A percentile compares a stretch with the other conserved stretches of the same genome.
Evolutionary conservation across 1,140 invertebrate genomes (phyloP).

Genomic region (Trichonephila inaurata): DNA sequence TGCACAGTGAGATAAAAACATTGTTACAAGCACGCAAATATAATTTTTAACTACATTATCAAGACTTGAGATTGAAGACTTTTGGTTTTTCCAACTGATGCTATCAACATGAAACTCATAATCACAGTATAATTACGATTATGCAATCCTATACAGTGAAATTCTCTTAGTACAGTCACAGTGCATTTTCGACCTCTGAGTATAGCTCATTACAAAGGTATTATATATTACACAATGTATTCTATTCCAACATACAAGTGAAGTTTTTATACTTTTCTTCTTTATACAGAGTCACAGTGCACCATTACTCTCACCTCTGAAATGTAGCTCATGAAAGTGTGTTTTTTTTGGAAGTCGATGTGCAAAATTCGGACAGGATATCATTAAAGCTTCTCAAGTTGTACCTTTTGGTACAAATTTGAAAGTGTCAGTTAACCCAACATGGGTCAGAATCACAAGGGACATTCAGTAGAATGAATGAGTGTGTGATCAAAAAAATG

Average conservation of each 20-base stretch:
- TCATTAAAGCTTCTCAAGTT: constrained; percentile 75
- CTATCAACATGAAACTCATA: constrained; percentile 26
- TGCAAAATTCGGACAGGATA: constrained; percentile 76
- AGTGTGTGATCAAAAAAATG: constrained; percentile 68
- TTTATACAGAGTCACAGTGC: constrained; percentile 46
- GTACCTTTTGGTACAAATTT: constrained; percentile 69
- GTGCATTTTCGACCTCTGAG: constrained; percentile 64
- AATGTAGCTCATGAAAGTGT: constrained; percentile 73
- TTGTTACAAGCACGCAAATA: background rate
- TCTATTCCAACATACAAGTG: constrained; percentile 36
- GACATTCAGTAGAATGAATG: constrained; percentile 72
- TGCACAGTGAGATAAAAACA: constrained; percentile 56
- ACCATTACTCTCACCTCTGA: constrained; percentile 69
- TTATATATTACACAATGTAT: constrained; percentile 42
- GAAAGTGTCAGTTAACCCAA: constrained; percentile 71
- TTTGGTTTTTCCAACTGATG: background rate
- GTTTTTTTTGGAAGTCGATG: constrained; percentile 75
- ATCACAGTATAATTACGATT: constrained; percentile 58
- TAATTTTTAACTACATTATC: constrained; percentile 4
- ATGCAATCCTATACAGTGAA: constrained; percentile 58
- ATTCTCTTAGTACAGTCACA: constrained; percentile 54
- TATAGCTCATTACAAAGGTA: constrained; percentile 58
- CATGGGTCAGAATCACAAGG: constrained; percentile 75
- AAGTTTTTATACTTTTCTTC: constrained; percentile 19
- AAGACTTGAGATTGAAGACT: constrained; percentile 26